These are phyloP conservation scores for Gasterosteus nipponicus DNA, from an alignment of 2,113 vertebrate genomes.

Conservation along the genomic window DNA sequence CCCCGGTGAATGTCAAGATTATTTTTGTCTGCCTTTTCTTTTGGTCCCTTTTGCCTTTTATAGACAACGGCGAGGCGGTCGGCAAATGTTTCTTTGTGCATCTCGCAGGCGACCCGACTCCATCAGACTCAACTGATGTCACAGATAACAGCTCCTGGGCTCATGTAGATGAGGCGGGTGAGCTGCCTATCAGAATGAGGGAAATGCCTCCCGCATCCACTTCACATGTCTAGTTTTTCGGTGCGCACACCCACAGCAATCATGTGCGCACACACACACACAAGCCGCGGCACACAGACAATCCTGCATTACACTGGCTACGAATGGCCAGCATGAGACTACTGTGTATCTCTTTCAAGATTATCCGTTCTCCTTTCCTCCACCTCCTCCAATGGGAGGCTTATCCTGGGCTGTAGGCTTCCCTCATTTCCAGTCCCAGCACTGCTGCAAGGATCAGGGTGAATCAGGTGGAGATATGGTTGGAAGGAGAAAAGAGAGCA, in stretches of 20 bases:
- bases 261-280: conserved; percentile 4
- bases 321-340: conserved; percentile 6
- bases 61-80: conserved; percentile 1
- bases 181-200: conserved; percentile 26
- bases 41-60: background rate
- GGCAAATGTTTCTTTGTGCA: conserved; percentile 22
- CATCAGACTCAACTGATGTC: conserved; percentile 32
- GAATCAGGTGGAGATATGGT: conserved; percentile 43
- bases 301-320: conserved; percentile 16
- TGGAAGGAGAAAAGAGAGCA: conserved; percentile 17
- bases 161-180: conserved; percentile 27
- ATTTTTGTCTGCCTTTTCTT: background rate
- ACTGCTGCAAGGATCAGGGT: conserved; percentile 48
- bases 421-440: conserved; percentile 36
- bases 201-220: conserved; percentile 17
- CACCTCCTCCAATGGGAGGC: conserved; percentile 34
- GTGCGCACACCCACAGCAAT: background rate
- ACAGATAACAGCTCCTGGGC: conserved; percentile 48
- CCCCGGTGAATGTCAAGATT: conserved; percentile 6
- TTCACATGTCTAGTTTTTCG: conserved; percentile 1
- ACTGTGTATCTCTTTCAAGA: conserved; percentile 41
- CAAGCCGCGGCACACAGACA: conserved; percentile 1
- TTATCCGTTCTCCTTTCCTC: conserved; percentile 10
- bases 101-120: conserved; percentile 28
- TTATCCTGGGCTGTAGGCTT: conserved; percentile 37